Conservation (phyloP, 2,113 vertebrate species). For the Myotis davidii region DNA sequence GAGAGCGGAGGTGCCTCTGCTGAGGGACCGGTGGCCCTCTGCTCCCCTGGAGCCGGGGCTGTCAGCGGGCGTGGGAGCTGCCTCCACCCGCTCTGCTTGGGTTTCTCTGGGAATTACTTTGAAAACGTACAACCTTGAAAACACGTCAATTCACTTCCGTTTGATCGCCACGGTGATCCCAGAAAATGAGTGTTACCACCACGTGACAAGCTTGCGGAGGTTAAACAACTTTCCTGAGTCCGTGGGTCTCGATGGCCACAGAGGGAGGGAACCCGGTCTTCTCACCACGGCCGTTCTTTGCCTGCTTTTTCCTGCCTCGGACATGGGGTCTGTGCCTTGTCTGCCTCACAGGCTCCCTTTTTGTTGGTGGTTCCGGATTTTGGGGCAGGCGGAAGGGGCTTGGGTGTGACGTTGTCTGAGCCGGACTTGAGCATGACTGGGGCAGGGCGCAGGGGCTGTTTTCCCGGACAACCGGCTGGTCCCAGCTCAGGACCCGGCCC, state of each 20-base stretch:
- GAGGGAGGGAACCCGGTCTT: neutral
- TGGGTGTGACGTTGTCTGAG: neutral
- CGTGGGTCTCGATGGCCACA: fast-evolving
- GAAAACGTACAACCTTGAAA: neutral
- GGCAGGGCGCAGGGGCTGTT: neutral
- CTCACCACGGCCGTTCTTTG: fast-evolving
- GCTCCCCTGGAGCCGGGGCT: neutral
- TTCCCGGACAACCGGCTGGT: fast-evolving
- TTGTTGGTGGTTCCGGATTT: neutral
- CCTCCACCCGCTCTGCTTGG: neutral
- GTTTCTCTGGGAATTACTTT: neutral
- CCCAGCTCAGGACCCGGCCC: neutral
- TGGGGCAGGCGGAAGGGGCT: neutral
- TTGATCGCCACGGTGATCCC: fast-evolving
- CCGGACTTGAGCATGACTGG: too few relatives aligned
- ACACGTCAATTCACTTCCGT: fast-evolving
- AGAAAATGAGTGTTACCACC: fast-evolving
- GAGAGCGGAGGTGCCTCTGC: neutral
- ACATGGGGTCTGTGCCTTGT: fast-evolving
- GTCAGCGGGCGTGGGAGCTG: fast-evolving
- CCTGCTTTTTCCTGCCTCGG: neutral
- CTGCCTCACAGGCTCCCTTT: neutral
- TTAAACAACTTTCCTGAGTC: fast-evolving
- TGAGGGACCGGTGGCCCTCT: neutral
- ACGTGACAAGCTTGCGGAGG: fast-evolving